Evolutionary conservation across 2,888 invertebrate genomes (phyloP).

Genomic region (Cetonia aurata): DNA sequence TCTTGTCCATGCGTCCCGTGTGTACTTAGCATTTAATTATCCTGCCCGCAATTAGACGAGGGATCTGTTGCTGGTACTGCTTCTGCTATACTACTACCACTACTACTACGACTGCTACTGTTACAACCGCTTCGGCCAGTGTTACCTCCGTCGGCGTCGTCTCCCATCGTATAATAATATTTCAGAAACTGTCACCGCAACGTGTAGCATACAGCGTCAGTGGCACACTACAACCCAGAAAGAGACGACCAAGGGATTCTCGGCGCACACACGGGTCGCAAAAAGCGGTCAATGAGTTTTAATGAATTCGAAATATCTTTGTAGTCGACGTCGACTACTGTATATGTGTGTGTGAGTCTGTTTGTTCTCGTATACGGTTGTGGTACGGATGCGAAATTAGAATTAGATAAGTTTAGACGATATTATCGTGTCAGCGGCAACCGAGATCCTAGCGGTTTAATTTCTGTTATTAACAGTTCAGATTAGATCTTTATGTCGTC

Average conservation of each 20-base stretch:
- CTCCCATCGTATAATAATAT: slow-evolving; percentile 53
- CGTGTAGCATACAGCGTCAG: slow-evolving; percentile 46
- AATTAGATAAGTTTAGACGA: slow-evolving; percentile 38
- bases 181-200: slow-evolving; percentile 58
- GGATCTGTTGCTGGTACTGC: slow-evolving; percentile 51
- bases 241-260: slow-evolving; percentile 2
- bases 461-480: slow-evolving; percentile 35
- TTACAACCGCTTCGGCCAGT: not conserved
- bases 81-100: too few species aligned
- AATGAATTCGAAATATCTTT: slow-evolving; percentile 37
- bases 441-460: slow-evolving; percentile 14
- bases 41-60: slow-evolving; percentile 58
- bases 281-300: slow-evolving; percentile 32
- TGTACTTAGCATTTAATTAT: slow-evolving; percentile 60
- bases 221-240: not conserved
- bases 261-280: slow-evolving; percentile 17
- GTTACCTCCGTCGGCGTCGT: slow-evolving; percentile 5
- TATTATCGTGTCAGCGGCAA: slow-evolving; percentile 32
- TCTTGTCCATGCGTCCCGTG: slow-evolving; percentile 30
- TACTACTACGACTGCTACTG: not conserved
- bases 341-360: not conserved
- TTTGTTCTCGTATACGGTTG: slow-evolving; percentile 15
- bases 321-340: not conserved
- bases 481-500: slow-evolving; percentile 26
- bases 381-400: slow-evolving; percentile 28